These are phyloP conservation scores for Dorcus hopei DNA, from an alignment of 2,888 invertebrate genomes.

Conservation along the genomic window DNA sequence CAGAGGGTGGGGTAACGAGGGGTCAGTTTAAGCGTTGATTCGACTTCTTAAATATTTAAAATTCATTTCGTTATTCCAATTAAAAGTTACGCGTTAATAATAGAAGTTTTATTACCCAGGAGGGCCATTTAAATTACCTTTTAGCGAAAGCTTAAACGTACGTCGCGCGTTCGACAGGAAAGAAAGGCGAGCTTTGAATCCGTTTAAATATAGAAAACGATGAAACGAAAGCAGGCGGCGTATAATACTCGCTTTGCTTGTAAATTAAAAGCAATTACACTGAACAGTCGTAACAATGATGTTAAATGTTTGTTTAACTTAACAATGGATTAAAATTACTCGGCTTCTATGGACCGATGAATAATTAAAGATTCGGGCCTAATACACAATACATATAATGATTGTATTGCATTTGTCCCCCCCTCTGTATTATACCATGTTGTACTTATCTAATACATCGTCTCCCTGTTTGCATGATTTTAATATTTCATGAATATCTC, in stretches of 20 bases:
- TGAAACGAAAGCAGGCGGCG: conserved; percentile 10
- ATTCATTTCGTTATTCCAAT: conserved; percentile 32
- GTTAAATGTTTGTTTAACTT: conserved; percentile 49
- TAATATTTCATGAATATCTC: conserved; percentile 7
- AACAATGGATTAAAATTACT: conserved; percentile 53
- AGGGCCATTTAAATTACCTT: conserved; percentile 22
- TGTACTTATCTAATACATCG: conserved; percentile 15
- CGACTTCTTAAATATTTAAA: conserved; percentile 28
- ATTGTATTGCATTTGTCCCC: conserved; percentile 43
- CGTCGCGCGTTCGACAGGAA: neutral
- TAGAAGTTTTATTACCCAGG: conserved; percentile 27
- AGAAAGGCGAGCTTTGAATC: neutral
- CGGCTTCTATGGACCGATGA: conserved; percentile 48
- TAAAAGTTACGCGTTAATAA: conserved; percentile 34
- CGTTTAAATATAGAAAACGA: conserved; percentile 9
- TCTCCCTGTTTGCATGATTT: conserved; percentile 10
- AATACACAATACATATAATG: conserved; percentile 44
- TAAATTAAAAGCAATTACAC: conserved; percentile 52
- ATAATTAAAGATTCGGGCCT: conserved; percentile 47
- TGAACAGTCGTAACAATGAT: conserved; percentile 49
- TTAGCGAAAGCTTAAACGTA: conserved; percentile 2
- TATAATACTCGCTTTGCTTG: conserved; percentile 42
- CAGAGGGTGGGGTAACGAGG: too few relatives aligned
- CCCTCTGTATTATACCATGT: neutral
- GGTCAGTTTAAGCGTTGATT: conserved; percentile 14